Conservation (phyloP, 2,113 vertebrate species). For the Erythrocebus patas region DNA sequence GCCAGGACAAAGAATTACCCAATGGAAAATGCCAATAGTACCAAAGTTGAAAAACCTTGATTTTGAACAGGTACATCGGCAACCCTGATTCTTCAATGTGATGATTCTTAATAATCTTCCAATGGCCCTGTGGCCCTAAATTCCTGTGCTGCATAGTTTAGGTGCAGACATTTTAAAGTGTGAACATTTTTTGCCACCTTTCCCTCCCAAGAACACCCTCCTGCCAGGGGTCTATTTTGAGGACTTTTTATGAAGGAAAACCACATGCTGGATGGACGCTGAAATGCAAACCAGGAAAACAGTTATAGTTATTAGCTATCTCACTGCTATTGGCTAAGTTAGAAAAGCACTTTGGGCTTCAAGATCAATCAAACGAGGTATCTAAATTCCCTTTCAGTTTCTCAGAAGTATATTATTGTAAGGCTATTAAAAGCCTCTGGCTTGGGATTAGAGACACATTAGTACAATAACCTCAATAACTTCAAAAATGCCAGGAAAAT, state of each 20-base stretch:
- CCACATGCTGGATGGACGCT: background rate
- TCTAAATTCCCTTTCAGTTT: background rate
- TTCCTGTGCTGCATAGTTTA: background rate
- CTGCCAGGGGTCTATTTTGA: background rate
- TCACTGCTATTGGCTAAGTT: background rate
- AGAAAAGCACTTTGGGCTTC: background rate
- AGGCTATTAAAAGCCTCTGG: background rate
- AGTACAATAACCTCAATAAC: background rate
- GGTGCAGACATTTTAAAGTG: slow-evolving; percentile 5
- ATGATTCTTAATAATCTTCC: background rate
- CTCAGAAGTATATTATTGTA: background rate
- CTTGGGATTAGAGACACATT: background rate
- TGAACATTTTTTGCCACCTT: background rate
- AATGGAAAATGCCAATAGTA: background rate
- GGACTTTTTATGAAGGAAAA: background rate
- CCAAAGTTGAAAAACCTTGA: background rate
- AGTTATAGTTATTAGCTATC: background rate
- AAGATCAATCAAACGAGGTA: background rate
- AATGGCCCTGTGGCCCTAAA: background rate
- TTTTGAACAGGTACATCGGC: background rate
- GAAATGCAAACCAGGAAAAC: background rate
- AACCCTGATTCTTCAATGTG: background rate
- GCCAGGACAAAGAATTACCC: background rate
- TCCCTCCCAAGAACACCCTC: background rate
- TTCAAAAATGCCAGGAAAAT: background rate